Base-by-base conservation (phyloP, 1,140 invertebrate species). In the Sycophaga agraensis region DNA sequence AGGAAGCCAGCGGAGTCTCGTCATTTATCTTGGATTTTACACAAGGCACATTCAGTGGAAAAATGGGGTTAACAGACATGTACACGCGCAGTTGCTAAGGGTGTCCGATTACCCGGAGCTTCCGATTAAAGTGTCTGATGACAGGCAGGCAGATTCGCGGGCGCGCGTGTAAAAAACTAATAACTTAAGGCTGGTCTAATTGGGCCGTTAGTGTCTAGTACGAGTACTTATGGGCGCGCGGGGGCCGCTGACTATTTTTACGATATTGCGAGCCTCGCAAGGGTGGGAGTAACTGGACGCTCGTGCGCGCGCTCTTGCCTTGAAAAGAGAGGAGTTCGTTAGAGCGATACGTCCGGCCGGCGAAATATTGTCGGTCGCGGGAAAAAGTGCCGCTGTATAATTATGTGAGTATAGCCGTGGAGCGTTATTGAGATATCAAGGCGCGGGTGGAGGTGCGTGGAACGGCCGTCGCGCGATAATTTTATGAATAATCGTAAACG, bases 121-220 rank as follows among this genome's bases (percentile, higher is more conserved):
- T 51, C 48, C 57, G 45, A 51, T 60, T 53, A 60, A 48, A 60
- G 40, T 54, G 37, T 60, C 50, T 9, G n/a, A 42, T 60, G 50
- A 46, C 59, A n/a, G 26, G 16, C 4, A 5, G 21, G 7, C 24
- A 24, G n/a, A 46, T 26, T 17, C 28, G 21, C 9, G 3, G n/a
- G 5, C 22, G 14, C 42, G 43, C 43, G 51, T 55, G 42, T 58
- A 50, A 62, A 59, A 68, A 66, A 68, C 60, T 71, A 70, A 74
- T 71, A 74, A 74, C 66, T 68, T 67, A 69, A 67, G 67, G 66
- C 65, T 61, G 60, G 64, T 60, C 68, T 73, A 72, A 72, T 75
- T 73, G 70, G 69, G 68, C 68, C 69, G 68, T 70, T 70, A 71
- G 68, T 70, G 70, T 69, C 59, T 59, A 56, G 66, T 54, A 65